Base-by-base conservation (phyloP, 2,888 invertebrate species). In the Eueremaeus valkanovi region DNA sequence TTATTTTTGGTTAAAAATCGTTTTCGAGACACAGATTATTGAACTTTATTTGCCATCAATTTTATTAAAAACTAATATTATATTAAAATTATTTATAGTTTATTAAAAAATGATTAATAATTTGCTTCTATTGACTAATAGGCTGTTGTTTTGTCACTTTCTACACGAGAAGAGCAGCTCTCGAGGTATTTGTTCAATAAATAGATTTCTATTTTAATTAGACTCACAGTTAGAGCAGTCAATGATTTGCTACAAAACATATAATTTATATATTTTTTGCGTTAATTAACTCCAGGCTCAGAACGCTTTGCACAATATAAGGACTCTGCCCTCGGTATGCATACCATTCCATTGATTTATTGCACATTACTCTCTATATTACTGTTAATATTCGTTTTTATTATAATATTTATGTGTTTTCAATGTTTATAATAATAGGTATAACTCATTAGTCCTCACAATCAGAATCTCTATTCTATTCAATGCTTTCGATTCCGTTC, bases 101-200 rank as follows among this genome's bases (percentile, higher is more conserved):
- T n/a, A n/a, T n/a, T n/a, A n/a, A n/a, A n/a, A n/a, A n/a, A n/a
- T n/a, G n/a, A n/a, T n/a, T n/a, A n/a, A n/a, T n/a, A n/a, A 21
- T 21, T 13, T 63, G 18, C 13, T 63, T n/a, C 3, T 63, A 8
- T 33, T 18, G 29, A 84, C 82, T 92, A 91, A 76, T 90, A 98
- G 98, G 98, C 86, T 99, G 98, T 89, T 99, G 98, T 89, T 99
- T 99, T 88, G 97, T 99, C 84, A 99, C 98, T 85, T 99, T 94
- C 88, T 98, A 91, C 88, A 95, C 95, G 83, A 90, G 98, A 85
- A 95, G 96, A 87, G 92, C 95, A 83, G 97, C 98, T 83, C 89
- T 99, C 85, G 93, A 92, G 66, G 75, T 75, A 75, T 63, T 3
- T 8, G 6, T 45, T 36, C 40, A 27, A 27, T 45, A 42, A n/a